Evolutionary conservation across 2,113 vertebrate genomes (phyloP).

Genomic region (Vulpes ferrilata): DNA sequence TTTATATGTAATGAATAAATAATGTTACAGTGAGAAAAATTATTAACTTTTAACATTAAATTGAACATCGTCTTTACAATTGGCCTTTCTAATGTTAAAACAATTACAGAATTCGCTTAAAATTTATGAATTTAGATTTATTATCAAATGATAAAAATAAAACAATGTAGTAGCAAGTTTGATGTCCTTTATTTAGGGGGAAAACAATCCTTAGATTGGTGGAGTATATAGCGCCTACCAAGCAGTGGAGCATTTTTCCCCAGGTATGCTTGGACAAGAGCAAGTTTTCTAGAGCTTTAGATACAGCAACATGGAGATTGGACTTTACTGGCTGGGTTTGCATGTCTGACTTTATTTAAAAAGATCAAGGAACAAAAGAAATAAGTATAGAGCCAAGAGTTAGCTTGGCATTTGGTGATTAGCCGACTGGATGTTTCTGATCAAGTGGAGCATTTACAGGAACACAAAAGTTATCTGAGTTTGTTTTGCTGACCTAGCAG

Average conservation of each 20-base stretch:
- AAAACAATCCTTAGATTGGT: neutral
- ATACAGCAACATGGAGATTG: neutral
- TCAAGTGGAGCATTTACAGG: neutral
- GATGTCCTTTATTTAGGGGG: neutral
- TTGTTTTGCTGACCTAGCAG: neutral
- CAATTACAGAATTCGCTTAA: neutral
- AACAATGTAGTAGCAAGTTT: neutral
- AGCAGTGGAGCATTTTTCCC: neutral
- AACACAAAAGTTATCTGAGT: neutral
- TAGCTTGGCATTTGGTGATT: neutral
- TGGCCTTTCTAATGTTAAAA: neutral
- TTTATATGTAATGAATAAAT: neutral
- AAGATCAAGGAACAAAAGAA: neutral
- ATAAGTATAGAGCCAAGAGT: neutral
- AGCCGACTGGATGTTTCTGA: neutral
- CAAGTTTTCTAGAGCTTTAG: neutral
- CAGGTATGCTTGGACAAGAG: neutral
- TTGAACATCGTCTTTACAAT: neutral
- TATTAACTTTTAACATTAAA: neutral
- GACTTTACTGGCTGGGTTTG: neutral
- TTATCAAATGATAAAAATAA: neutral
- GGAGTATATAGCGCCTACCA: neutral
- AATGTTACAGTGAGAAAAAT: neutral
- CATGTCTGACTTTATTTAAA: neutral
- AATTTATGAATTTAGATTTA: neutral